phyloP scores from a whole-genome alignment of 2,113 vertebrate genomes.

The Ceuthmochares aereus region DNA sequence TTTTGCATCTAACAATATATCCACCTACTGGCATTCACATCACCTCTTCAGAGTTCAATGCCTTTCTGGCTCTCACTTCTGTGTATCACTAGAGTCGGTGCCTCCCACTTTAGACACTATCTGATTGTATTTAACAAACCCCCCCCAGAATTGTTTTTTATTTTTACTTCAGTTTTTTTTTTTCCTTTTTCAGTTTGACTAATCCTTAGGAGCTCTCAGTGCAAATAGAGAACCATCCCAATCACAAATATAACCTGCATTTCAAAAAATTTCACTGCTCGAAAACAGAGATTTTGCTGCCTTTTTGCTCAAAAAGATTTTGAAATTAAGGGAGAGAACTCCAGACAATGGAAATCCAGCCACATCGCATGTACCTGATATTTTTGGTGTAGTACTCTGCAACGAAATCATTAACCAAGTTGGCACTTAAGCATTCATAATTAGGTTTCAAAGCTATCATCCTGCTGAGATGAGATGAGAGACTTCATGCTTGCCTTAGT shows the following conservation, averaged over 20 bases:
- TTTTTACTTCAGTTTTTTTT: background rate
- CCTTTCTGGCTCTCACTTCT: background rate
- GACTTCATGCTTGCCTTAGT: background rate
- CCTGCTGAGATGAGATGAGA: background rate
- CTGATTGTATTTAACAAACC: background rate
- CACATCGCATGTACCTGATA: background rate
- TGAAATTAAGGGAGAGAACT: background rate
- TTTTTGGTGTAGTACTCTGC: background rate
- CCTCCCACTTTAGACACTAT: background rate
- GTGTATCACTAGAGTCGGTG: background rate
- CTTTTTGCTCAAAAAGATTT: background rate
- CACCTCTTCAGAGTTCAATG: background rate
- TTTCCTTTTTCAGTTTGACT: background rate
- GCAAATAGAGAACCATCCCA: background rate
- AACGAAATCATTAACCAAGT: conserved; percentile 12
- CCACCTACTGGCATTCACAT: background rate
- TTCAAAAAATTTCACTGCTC: background rate
- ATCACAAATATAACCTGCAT: background rate
- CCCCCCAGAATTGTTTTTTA: background rate
- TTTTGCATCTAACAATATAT: background rate
- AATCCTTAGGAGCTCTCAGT: background rate
- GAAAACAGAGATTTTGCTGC: background rate
- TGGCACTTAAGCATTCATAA: background rate
- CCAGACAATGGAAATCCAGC: background rate
- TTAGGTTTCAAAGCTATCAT: conserved; percentile 8